Percentiles rank a stretch among this genome's conserved stretches.
Evolutionary conservation across 2,113 vertebrate genomes (phyloP).

Genomic region (Hipposideros armiger): DNA sequence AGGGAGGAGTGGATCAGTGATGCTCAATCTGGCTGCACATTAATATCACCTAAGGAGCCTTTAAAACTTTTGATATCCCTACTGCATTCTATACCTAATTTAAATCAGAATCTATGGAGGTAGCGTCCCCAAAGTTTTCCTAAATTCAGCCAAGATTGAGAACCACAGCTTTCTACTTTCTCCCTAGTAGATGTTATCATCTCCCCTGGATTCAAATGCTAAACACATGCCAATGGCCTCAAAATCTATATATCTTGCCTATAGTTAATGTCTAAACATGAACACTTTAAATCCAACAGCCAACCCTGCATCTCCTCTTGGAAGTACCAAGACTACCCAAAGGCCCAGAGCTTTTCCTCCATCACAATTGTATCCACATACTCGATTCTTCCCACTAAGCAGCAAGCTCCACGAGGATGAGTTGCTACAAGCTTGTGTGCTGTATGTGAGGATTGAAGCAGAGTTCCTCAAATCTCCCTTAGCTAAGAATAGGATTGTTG

Average conservation of each 20-base stretch:
- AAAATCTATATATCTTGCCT: neutral
- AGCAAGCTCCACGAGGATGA: neutral
- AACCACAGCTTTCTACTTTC: neutral
- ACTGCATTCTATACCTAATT: neutral
- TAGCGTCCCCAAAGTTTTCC: neutral
- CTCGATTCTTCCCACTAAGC: neutral
- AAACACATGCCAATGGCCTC: neutral
- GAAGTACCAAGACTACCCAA: neutral
- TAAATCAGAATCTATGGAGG: slow-evolving; percentile 8
- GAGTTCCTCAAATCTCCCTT: neutral
- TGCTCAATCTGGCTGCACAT: neutral
- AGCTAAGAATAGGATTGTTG: neutral
- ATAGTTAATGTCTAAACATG: neutral
- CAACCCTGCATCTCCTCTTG: neutral
- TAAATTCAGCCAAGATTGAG: neutral
- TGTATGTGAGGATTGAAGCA: neutral
- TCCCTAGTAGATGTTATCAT: neutral
- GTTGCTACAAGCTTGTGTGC: neutral
- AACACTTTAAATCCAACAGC: neutral
- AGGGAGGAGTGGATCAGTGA: neutral
- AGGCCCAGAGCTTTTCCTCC: neutral
- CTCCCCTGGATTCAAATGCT: neutral
- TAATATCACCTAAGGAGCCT: neutral
- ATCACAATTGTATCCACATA: too few species aligned
- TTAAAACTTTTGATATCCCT: neutral